These are phyloP conservation scores for Rhingia rostrata DNA, from an alignment of 2,888 invertebrate species.

Conservation along the genomic window DNA sequence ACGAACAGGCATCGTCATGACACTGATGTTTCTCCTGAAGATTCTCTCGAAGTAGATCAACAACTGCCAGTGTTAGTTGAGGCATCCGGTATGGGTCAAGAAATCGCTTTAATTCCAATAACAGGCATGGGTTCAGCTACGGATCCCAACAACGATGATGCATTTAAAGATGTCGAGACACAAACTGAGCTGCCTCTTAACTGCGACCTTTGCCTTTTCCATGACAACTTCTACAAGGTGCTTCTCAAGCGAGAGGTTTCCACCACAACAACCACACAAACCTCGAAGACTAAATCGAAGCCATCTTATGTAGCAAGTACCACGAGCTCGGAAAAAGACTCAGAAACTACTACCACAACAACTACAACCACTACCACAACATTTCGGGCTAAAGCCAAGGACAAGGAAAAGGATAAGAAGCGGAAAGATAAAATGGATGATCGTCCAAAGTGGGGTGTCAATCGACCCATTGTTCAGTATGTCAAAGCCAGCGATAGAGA, in stretches of 20 bases:
- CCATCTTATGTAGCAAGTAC: constrained; percentile 76
- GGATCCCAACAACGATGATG: neutral
- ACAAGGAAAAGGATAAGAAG: constrained; percentile 76
- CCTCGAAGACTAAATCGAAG: constrained; percentile 78
- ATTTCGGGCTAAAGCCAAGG: constrained; percentile 80
- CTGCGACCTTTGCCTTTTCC: constrained; percentile 81
- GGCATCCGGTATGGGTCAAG: constrained; percentile 9
- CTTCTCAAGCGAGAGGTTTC: constrained; percentile 81
- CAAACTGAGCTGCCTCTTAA: constrained; percentile 81
- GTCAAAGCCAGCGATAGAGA: constrained; percentile 95
- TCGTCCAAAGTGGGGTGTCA: constrained; percentile 90
- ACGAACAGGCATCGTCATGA: constrained; percentile 24
- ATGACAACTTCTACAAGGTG: constrained; percentile 82
- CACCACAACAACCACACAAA: constrained; percentile 82
- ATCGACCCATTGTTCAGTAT: constrained; percentile 91
- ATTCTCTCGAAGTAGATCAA: constrained; percentile 55
- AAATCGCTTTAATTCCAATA: constrained; percentile 36
- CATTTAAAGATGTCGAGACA: constrained; percentile 79
- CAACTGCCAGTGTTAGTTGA: neutral
- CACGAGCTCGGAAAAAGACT: constrained; percentile 77
- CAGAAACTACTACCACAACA: constrained; percentile 80
- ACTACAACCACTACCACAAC: constrained; percentile 82
- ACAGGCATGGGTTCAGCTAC: neutral
- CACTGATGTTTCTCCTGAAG: constrained; percentile 47
- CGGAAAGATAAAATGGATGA: constrained; percentile 84